phyloP scores from a whole-genome alignment of 2,797 vertebrate genomes.

The Pseudochaenichthys georgianus region DNA sequence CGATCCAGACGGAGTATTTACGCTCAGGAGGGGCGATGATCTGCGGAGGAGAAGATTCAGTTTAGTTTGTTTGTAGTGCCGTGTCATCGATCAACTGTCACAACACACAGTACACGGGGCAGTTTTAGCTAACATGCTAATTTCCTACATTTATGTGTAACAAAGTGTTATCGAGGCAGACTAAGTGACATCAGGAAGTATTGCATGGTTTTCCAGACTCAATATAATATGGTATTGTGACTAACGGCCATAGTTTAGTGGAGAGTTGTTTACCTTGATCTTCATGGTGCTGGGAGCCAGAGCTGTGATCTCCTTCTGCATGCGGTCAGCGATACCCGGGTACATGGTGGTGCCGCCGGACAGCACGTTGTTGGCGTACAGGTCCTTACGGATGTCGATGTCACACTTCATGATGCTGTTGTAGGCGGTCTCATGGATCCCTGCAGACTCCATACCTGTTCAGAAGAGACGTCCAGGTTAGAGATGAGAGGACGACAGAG shows the following conservation, averaged over 20 bases:
- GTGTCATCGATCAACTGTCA: no score
- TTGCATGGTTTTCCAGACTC: no score
- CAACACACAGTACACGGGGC: no score
- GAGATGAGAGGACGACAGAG: background rate
- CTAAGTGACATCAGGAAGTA: no score
- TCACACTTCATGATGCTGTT: slow-evolving; percentile 87
- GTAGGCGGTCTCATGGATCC: slow-evolving; percentile 82
- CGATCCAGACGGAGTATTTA: slow-evolving; percentile 97
- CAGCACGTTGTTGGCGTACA: slow-evolving; percentile 96
- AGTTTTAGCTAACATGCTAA: no score
- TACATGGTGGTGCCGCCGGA: slow-evolving; percentile 97
- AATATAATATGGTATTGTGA: no score
- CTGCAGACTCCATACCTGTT: slow-evolving; percentile 83
- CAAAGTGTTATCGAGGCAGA: no score
- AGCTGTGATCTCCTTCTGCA: slow-evolving; percentile 96
- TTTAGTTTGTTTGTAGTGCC: no score
- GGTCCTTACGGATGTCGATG: slow-evolving; percentile 93
- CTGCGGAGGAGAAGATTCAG: slow-evolving; percentile 68
- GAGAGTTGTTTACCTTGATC: slow-evolving; percentile 83
- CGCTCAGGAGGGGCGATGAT: slow-evolving; percentile 97
- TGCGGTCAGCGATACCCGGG: slow-evolving; percentile 94
- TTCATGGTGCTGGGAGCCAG: slow-evolving; percentile 96
- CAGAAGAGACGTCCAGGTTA: background rate
- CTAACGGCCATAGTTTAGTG: background rate
- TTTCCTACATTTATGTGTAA: no score